These are phyloP conservation scores for Cerastis rubricosa DNA, from an alignment of 2,888 invertebrate species.

Conservation along the genomic window DNA sequence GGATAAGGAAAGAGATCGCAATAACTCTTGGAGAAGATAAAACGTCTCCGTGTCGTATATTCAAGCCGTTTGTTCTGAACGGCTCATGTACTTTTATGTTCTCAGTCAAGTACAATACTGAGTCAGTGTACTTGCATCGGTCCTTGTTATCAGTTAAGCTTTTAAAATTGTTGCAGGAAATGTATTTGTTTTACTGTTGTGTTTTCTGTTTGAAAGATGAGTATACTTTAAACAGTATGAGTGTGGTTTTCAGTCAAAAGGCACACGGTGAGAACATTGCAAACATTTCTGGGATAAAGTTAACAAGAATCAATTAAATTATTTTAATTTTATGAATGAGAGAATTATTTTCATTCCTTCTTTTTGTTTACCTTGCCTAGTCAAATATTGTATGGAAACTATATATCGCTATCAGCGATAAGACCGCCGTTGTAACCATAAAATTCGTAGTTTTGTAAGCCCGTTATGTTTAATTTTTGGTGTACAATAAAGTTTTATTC, in stretches of 20 bases:
- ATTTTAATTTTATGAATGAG: background rate
- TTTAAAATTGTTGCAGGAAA: constrained; percentile 53
- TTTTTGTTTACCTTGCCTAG: background rate
- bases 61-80: constrained; percentile 68
- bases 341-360: background rate
- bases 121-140: constrained; percentile 57
- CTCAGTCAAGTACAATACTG: constrained; percentile 67
- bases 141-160: constrained; percentile 61
- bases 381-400: background rate
- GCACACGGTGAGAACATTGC: background rate
- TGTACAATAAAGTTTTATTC: too few species aligned
- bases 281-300: background rate
- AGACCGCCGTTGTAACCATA: too few species aligned
- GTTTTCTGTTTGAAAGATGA: constrained; percentile 23
- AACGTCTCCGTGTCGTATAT: constrained; percentile 66
- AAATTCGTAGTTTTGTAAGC: too few species aligned
- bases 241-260: background rate
- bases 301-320: background rate
- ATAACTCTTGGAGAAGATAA: constrained; percentile 65
- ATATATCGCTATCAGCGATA: too few species aligned
- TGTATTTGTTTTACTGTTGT: constrained; percentile 47
- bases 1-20: constrained; percentile 60
- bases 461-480: too few species aligned
- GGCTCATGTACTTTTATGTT: constrained; percentile 70
- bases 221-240: constrained; percentile 1